Conservation (phyloP, 2,888 invertebrate species). For the Drosophila aldrichi region DNA sequence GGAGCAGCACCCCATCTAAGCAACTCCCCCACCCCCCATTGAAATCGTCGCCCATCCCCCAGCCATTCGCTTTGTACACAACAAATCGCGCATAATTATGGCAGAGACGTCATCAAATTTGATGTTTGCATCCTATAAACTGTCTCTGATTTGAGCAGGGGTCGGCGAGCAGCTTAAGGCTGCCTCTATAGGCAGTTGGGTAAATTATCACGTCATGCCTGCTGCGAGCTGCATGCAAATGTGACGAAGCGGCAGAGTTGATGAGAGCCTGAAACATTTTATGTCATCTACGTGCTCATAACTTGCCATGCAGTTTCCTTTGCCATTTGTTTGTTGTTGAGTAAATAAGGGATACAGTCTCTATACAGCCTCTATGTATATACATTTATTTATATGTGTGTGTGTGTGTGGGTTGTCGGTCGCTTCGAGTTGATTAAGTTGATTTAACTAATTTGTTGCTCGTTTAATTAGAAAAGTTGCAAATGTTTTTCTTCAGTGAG, state of each 20-base stretch:
- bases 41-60: slow-evolving; percentile 33
- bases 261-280: slow-evolving; percentile 45
- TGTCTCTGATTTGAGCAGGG: slow-evolving; percentile 51
- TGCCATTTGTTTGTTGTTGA: slow-evolving; percentile 34
- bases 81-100: slow-evolving; percentile 67
- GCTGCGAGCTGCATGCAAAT: slow-evolving; percentile 52
- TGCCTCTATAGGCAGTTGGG: slow-evolving; percentile 36
- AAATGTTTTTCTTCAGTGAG: slow-evolving; percentile 19
- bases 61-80: background rate
- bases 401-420: slow-evolving; percentile 22
- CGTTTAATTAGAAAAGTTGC: slow-evolving; percentile 73
- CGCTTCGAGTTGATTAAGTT: slow-evolving; percentile 50
- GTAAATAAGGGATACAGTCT: slow-evolving; percentile 13
- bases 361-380: background rate
- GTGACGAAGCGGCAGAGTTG: background rate
- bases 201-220: slow-evolving; percentile 67
- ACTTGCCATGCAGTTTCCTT: slow-evolving; percentile 58
- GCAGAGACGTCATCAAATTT: slow-evolving; percentile 69
- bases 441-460: slow-evolving; percentile 39
- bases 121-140: slow-evolving; percentile 66
- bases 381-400: background rate
- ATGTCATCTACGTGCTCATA: slow-evolving; percentile 72
- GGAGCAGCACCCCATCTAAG: background rate
- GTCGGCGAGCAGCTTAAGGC: slow-evolving; percentile 16
- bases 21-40: slow-evolving; percentile 22